These are phyloP conservation scores for Drosophila niveifrons DNA, from an alignment of 2,888 invertebrate genomes.

Conservation along the genomic window DNA sequence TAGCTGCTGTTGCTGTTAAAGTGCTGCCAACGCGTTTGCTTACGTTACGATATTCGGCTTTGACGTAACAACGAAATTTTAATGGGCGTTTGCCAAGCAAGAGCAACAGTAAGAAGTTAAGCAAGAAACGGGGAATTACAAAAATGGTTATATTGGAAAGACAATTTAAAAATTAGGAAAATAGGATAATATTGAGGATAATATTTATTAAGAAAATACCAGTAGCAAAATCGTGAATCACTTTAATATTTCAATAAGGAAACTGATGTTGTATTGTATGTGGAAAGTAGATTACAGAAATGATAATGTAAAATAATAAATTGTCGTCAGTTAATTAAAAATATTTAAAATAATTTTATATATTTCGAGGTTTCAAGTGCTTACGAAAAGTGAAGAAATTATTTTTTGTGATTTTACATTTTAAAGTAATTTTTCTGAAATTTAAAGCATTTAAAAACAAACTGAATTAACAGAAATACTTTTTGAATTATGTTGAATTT, in stretches of 20 bases:
- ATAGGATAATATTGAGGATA: neutral
- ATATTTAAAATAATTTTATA: too few species aligned
- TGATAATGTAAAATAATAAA: too few species aligned
- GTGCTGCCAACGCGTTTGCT: conserved; percentile 5
- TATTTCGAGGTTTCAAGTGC: too few species aligned
- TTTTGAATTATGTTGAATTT: neutral
- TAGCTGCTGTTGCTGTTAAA: conserved; percentile 7
- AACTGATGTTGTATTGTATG: too few species aligned
- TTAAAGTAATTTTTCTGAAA: neutral
- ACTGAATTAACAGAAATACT: neutral
- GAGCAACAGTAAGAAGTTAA: neutral
- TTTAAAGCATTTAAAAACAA: neutral
- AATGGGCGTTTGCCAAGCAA: neutral
- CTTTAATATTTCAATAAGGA: too few species aligned
- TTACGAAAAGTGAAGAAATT: too few species aligned
- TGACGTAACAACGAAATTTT: conserved; percentile 28
- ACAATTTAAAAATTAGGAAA: neutral
- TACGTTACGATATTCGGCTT: conserved; percentile 56
- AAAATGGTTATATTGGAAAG: neutral
- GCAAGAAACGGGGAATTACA: neutral
- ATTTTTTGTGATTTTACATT: too few species aligned
- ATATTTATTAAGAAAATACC: too few species aligned
- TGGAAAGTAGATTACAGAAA: too few species aligned
- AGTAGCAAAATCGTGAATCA: too few species aligned
- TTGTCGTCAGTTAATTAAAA: too few species aligned